A percentile compares a stretch with the other conserved stretches of the same genome.
phyloP scores from a whole-genome alignment of 2,113 vertebrate species.

The Hippolais icterina region DNA sequence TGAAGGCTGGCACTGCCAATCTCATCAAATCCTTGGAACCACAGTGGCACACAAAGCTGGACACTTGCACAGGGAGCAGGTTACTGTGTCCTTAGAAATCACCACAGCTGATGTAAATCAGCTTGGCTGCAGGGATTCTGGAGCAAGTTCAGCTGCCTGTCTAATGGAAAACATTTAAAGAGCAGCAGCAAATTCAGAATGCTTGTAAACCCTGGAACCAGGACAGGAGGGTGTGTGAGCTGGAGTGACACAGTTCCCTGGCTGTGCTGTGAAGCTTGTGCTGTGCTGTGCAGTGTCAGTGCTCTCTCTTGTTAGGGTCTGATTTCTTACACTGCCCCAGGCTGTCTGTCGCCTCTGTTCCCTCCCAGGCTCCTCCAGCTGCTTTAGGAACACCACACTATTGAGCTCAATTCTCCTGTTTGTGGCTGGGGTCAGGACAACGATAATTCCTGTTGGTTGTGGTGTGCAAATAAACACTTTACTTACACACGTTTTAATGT shows the following conservation, averaged over 20 bases:
- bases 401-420: not conserved
- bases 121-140: not conserved
- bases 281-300: not conserved
- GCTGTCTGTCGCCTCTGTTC: not conserved
- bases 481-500: not conserved
- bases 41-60: not conserved
- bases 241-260: too few relatives aligned
- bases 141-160: not conserved
- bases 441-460: not conserved
- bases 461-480: rapidly evolving
- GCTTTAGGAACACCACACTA: not conserved
- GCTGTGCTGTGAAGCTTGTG: not conserved
- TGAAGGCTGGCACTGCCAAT: not conserved
- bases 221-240: not conserved
- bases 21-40: not conserved
- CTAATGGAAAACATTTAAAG: not conserved
- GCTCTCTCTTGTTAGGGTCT: not conserved
- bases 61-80: not conserved
- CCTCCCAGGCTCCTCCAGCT: not conserved
- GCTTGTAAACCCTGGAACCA: not conserved
- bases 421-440: not conserved
- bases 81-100: not conserved
- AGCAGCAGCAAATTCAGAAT: not conserved
- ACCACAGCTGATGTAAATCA: not conserved
- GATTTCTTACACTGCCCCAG: not conserved